These are phyloP conservation scores for Amblyraja radiata DNA, from an alignment of 2,797 vertebrate species.

Conservation along the genomic window DNA sequence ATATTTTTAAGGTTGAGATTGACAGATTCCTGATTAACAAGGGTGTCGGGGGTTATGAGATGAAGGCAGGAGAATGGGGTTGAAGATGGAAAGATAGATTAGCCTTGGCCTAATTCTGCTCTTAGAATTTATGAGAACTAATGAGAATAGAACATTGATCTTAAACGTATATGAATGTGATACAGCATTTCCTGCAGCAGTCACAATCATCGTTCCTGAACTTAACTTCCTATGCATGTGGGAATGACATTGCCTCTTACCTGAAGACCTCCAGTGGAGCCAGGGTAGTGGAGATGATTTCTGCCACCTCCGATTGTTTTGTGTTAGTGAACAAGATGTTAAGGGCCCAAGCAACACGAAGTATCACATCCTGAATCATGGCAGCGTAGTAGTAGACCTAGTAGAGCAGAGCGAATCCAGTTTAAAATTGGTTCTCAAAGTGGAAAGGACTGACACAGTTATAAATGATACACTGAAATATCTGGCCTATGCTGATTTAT, in stretches of 20 bases:
- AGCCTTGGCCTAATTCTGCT: too few species aligned
- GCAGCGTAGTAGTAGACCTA: conserved; percentile 30
- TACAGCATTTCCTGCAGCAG: too few species aligned
- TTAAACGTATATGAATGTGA: too few species aligned
- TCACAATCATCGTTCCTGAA: background rate
- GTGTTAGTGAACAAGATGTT: background rate
- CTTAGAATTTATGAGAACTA: too few species aligned
- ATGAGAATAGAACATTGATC: too few species aligned
- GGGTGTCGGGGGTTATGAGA: too few species aligned
- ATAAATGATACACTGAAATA: background rate
- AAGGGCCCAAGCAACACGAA: background rate
- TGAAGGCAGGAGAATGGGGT: too few species aligned
- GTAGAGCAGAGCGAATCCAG: background rate
- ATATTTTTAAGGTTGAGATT: too few species aligned
- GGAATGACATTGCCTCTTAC: background rate
- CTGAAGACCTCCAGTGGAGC: conserved; percentile 39
- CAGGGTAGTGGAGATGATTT: background rate
- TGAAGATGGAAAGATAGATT: too few species aligned
- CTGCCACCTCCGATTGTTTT: background rate
- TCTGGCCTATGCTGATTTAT: background rate
- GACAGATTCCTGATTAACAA: too few species aligned
- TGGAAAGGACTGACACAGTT: background rate
- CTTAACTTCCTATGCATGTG: background rate
- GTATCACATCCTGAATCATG: background rate
- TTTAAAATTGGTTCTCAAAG: background rate